Conservation (phyloP, 1,140 invertebrate genomes). For the Ostrea denselamellosa region DNA sequence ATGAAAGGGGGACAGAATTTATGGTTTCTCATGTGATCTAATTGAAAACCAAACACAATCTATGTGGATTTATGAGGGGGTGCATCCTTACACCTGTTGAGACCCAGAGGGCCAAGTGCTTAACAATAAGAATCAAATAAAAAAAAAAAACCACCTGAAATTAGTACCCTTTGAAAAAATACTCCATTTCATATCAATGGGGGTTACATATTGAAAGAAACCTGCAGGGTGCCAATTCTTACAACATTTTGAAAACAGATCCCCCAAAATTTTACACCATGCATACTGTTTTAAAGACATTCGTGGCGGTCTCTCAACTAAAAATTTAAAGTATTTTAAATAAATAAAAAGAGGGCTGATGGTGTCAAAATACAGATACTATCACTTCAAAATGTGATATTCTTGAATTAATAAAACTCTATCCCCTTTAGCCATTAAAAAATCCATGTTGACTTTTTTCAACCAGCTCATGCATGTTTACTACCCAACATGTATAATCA, state of each 20-base stretch:
- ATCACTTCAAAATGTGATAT: background rate
- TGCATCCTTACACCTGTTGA: conserved; percentile 23
- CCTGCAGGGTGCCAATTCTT: conserved; percentile 18
- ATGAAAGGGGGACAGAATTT: conserved; percentile 31
- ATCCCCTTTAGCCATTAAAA: background rate
- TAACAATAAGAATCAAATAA: background rate
- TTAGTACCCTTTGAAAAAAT: conserved; percentile 24
- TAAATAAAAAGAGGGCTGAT: background rate
- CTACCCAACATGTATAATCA: background rate
- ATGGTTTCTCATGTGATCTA: conserved; percentile 17
- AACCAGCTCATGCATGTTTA: background rate
- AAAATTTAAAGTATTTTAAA: background rate
- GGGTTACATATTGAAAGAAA: conserved; percentile 2
- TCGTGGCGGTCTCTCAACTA: background rate
- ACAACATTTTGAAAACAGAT: conserved; percentile 22
- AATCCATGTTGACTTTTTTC: background rate
- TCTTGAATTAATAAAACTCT: conserved; percentile 5
- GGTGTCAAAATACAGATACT: background rate
- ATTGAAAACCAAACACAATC: conserved; percentile 1
- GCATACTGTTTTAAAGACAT: background rate
- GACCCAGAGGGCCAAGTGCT: background rate
- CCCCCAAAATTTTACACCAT: conserved; percentile 12
- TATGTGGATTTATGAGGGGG: background rate
- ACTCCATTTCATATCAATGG: conserved; percentile 21
- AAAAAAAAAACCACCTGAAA: background rate